Evolutionary conservation across 2,113 vertebrate species (phyloP).

Genomic region (Antechinus stuartii): DNA sequence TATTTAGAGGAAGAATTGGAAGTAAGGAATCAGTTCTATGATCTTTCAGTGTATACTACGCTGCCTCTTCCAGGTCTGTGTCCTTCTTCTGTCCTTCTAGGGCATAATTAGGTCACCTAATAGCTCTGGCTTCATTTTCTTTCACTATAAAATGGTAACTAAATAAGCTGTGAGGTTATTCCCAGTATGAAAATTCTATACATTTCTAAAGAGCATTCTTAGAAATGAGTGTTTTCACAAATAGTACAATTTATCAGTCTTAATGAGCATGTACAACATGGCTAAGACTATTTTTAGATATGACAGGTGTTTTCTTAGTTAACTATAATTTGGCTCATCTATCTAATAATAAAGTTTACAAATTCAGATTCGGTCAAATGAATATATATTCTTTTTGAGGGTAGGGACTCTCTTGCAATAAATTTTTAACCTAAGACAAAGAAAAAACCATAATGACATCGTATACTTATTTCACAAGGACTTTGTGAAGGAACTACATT

Average conservation of each 20-base stretch:
- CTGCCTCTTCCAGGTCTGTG: neutral
- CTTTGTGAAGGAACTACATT: neutral
- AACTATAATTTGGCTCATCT: neutral
- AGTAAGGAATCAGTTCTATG: neutral
- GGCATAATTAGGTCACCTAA: neutral
- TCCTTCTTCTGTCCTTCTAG: neutral
- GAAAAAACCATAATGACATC: neutral
- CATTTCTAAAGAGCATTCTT: neutral
- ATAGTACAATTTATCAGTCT: neutral
- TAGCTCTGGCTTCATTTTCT: neutral
- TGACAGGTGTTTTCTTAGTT: neutral
- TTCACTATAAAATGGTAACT: neutral
- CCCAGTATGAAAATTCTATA: conserved; percentile 17
- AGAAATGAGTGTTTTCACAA: neutral
- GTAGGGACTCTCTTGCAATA: neutral
- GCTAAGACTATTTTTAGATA: neutral
- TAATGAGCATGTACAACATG: neutral
- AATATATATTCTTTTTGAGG: neutral
- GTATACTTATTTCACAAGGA: neutral
- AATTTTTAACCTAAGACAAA: neutral
- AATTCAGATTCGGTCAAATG: neutral
- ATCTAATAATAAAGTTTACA: neutral
- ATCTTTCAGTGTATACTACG: neutral
- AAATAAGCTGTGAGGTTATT: neutral
- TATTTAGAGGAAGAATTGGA: neutral